Percentiles rank a stretch among this genome's conserved stretches.
Conservation (phyloP, 2,113 vertebrate species). For the Leuciscus idus region DNA sequence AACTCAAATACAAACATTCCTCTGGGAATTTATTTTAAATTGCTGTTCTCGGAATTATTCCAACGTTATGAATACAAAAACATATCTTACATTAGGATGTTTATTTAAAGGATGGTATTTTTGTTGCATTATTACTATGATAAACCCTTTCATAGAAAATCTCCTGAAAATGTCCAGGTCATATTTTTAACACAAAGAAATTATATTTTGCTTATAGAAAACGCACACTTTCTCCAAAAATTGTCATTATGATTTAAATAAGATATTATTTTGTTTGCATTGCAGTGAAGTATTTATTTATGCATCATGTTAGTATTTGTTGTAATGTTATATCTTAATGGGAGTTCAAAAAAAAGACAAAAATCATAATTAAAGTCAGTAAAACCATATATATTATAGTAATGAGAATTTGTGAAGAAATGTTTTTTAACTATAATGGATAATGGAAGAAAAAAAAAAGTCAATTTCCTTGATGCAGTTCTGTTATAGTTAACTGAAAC, state of each 20-base stretch:
- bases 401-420: too few relatives aligned
- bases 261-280: too few relatives aligned
- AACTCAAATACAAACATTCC: not conserved
- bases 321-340: not conserved
- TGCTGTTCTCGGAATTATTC: not conserved
- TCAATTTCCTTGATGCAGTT: not conserved
- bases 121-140: not conserved
- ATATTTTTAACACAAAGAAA: not conserved
- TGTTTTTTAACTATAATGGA: too few relatives aligned
- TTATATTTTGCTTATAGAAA: too few relatives aligned
- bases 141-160: not conserved
- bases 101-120: not conserved
- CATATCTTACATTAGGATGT: not conserved
- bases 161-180: not conserved
- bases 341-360: too few relatives aligned
- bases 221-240: not conserved
- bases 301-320: not conserved
- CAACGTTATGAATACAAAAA: not conserved
- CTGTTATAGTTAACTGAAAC: not conserved
- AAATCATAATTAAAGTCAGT: too few relatives aligned
- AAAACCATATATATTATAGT: too few relatives aligned
- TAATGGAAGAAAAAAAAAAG: rapidly evolving
- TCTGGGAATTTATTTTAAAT: not conserved
- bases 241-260: not conserved
- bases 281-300: not conserved